Conservation (phyloP, 1,140 invertebrate species). For the Aradophagus sp. region DNA sequence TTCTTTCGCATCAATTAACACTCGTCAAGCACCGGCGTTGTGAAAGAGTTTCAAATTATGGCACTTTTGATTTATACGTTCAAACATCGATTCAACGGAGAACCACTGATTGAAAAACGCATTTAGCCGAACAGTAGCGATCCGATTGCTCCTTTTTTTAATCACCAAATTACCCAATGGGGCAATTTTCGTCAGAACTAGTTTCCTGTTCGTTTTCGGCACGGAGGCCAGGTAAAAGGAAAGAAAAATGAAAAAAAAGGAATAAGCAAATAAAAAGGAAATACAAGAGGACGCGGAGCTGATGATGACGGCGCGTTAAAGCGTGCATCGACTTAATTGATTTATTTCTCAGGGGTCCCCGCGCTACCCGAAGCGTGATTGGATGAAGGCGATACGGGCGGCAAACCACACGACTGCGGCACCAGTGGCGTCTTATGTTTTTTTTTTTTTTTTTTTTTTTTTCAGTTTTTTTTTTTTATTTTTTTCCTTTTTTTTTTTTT, state of each 20-base stretch:
- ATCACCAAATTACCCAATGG: constrained; percentile 24
- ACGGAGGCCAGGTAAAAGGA: constrained; percentile 16
- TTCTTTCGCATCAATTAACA: no score
- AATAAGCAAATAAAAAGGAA: constrained; percentile 20
- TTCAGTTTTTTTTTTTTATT: background rate
- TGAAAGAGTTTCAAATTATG: no score
- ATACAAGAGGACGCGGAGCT: constrained; percentile 17
- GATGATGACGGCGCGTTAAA: constrained; percentile 60
- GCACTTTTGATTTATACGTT: no score
- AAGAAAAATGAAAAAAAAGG: constrained; percentile 13
- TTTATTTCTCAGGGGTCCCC: constrained; percentile 54
- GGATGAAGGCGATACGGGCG: constrained; percentile 55
- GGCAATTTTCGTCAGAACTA: constrained; percentile 50
- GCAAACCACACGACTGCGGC: constrained; percentile 42
- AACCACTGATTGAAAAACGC: no score
- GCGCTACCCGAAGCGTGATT: constrained; percentile 49
- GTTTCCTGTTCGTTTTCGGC: constrained; percentile 43
- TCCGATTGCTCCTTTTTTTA: constrained; percentile 21
- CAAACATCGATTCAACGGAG: no score
- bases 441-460: constrained; percentile 22
- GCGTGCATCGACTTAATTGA: constrained; percentile 60
- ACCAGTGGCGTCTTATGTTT: constrained; percentile 20
- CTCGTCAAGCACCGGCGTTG: no score
- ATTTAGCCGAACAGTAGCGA: no score
- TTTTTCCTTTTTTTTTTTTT: no score